These are phyloP conservation scores for Amblyraja radiata DNA, from an alignment of 2,797 vertebrate genomes.

Conservation along the genomic window DNA sequence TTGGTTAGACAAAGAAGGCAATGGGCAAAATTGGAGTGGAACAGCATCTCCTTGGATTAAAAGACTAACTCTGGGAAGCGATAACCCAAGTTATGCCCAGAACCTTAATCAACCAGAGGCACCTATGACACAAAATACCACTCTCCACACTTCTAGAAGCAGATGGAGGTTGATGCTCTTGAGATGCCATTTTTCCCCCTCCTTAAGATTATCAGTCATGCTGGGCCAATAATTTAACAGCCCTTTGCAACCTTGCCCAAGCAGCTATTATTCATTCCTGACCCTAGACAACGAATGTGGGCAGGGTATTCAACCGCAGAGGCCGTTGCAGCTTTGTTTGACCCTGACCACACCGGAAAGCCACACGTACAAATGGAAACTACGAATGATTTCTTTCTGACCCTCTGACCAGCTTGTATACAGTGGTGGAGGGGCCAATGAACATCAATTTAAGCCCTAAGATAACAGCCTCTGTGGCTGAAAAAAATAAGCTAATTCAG, in stretches of 20 bases:
- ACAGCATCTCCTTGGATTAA: neutral
- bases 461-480: neutral
- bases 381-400: neutral
- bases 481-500: neutral
- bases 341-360: neutral
- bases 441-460: neutral
- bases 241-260: neutral
- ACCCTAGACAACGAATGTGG: neutral
- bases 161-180: constrained; percentile 16
- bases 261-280: neutral
- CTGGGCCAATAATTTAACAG: no score
- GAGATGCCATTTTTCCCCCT: neutral
- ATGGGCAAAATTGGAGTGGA: neutral
- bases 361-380: neutral
- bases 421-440: neutral
- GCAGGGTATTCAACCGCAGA: constrained; percentile 2
- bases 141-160: neutral
- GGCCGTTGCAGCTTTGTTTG: neutral
- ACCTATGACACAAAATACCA: neutral
- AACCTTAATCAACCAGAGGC: neutral
- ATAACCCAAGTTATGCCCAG: neutral
- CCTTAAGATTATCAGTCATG: neutral
- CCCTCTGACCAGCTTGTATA: neutral
- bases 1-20: neutral
- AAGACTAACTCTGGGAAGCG: neutral